Evolutionary conservation across 2,888 invertebrate species (phyloP).

Genomic region (Sesamia inferens): DNA sequence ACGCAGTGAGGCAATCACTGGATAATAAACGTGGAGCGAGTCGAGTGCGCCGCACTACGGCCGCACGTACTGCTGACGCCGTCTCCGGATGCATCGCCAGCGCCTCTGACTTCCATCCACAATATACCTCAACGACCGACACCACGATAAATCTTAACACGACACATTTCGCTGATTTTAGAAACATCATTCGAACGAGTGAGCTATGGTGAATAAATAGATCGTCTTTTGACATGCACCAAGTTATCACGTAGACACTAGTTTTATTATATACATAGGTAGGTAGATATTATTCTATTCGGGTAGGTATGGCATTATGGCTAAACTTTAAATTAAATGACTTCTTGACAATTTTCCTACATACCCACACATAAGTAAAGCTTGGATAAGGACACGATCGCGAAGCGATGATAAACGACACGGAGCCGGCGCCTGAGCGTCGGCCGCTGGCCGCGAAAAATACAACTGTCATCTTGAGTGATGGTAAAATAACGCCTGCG

Average conservation of each 20-base stretch:
- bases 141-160: slow-evolving; percentile 66
- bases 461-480: slow-evolving; percentile 89
- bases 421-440: slow-evolving; percentile 83
- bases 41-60: slow-evolving; percentile 78
- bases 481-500: slow-evolving; percentile 87
- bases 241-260: neutral
- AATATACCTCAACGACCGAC: slow-evolving; percentile 66
- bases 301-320: neutral
- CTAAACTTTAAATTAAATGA: slow-evolving; percentile 11
- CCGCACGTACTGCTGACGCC: slow-evolving; percentile 83
- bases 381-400: slow-evolving; percentile 73
- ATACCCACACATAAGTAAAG: slow-evolving; percentile 82
- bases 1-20: slow-evolving; percentile 88
- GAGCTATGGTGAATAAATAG: slow-evolving; percentile 19
- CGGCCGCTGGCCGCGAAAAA: slow-evolving; percentile 88
- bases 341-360: slow-evolving; percentile 61
- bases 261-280: neutral
- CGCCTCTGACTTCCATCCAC: slow-evolving; percentile 68
- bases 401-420: slow-evolving; percentile 87
- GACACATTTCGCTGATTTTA: slow-evolving; percentile 57
- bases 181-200: slow-evolving; percentile 16
- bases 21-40: slow-evolving; percentile 87
- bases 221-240: slow-evolving; percentile 16
- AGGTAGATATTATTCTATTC: neutral
- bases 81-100: slow-evolving; percentile 76